phyloP scores from a whole-genome alignment of 2,113 vertebrate genomes.

The Fukomys damarensis region DNA sequence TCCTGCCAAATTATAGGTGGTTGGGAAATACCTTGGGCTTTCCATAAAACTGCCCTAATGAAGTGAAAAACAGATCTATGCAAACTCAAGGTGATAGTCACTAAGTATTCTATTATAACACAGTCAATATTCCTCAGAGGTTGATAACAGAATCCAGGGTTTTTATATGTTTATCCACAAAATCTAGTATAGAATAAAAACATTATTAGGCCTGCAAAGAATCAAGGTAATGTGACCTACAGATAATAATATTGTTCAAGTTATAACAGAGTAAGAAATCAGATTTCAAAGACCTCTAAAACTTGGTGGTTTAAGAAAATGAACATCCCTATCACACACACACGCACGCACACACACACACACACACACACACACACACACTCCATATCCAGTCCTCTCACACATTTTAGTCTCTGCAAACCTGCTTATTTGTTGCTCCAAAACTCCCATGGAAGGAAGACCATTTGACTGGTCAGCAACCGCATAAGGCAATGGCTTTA shows the following conservation, averaged over 20 bases:
- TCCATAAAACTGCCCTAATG: not conserved
- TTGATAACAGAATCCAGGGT: not conserved
- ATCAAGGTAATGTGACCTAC: not conserved
- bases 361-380: not conserved
- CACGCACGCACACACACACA: not conserved
- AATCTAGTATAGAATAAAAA: not conserved
- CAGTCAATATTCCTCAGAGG: not conserved
- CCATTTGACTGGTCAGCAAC: not conserved
- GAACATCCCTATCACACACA: not conserved
- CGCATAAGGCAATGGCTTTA: not conserved
- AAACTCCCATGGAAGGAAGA: not conserved
- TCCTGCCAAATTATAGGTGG: not conserved
- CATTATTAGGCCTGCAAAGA: not conserved
- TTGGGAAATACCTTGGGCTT: not conserved
- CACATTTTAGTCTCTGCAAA: not conserved
- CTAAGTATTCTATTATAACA: not conserved
- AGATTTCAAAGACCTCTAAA: not conserved
- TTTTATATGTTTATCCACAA: not conserved
- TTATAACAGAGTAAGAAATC: not conserved
- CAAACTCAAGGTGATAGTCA: not conserved
- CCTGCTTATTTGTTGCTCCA: not conserved
- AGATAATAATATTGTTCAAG: not conserved
- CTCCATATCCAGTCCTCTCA: not conserved
- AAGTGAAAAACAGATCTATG: not conserved
- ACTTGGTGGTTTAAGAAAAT: not conserved